These are phyloP conservation scores for Acleris literana DNA, from an alignment of 2,888 invertebrate species.

Conservation along the genomic window DNA sequence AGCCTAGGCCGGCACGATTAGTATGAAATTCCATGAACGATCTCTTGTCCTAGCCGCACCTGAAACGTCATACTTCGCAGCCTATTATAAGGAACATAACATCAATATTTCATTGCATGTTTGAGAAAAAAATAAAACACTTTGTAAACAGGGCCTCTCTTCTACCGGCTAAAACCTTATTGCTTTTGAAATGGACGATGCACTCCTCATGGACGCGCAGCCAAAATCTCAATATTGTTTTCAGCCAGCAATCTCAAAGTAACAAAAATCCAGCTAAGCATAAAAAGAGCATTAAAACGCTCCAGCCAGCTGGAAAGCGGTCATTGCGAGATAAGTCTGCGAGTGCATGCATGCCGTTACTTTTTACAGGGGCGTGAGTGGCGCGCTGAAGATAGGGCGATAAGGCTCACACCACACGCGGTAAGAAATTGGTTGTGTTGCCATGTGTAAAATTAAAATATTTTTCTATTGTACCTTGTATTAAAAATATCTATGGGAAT, in stretches of 20 bases:
- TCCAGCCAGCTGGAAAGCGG: constrained; percentile 23
- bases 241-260: constrained; percentile 7
- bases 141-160: too few relatives aligned
- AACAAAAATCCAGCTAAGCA: constrained; percentile 18
- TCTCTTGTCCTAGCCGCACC: too few relatives aligned
- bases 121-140: too few relatives aligned
- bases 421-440: constrained; percentile 10
- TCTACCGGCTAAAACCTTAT: too few relatives aligned
- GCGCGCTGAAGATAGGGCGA: constrained; percentile 36
- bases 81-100: too few relatives aligned
- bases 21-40: too few relatives aligned
- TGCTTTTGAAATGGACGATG: too few relatives aligned
- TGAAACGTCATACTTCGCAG: too few relatives aligned
- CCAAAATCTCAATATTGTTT: constrained; percentile 1
- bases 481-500: neutral
- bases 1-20: too few relatives aligned
- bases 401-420: constrained; percentile 23
- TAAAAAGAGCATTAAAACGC: constrained; percentile 23
- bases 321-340: constrained; percentile 17
- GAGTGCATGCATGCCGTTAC: constrained; percentile 37
- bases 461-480: neutral
- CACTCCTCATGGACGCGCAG: too few relatives aligned
- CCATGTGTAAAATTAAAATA: neutral
- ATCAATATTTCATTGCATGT: too few relatives aligned
- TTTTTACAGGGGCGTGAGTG: constrained; percentile 38